Evolutionary conservation across 2,797 vertebrate genomes (phyloP).

Genomic region (Nothura maculosa): DNA sequence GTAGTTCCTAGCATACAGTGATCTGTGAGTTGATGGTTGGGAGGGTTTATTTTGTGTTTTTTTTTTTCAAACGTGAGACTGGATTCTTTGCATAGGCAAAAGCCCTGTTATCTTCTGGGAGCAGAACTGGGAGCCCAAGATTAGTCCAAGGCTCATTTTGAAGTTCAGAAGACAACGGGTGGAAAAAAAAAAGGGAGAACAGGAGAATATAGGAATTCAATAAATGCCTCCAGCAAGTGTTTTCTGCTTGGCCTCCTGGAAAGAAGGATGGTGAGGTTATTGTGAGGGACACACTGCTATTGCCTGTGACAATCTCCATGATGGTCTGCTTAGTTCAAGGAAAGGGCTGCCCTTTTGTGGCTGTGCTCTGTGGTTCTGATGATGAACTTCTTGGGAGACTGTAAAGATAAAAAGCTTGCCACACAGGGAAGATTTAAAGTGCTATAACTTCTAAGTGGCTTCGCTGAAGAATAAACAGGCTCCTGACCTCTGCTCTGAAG

Average conservation of each 20-base stretch:
- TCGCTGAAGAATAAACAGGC: not conserved
- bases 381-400: not conserved
- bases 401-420: not conserved
- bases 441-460: not conserved
- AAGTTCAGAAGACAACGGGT: not conserved
- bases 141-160: not conserved
- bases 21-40: not conserved
- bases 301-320: not conserved
- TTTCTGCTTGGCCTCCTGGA: not conserved
- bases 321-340: not conserved
- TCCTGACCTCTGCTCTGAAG: not conserved
- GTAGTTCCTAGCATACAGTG: not conserved
- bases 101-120: not conserved
- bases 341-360: not conserved
- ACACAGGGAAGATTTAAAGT: not conserved
- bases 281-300: not conserved
- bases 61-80: no score
- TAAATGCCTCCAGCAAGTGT: not conserved
- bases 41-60: not conserved
- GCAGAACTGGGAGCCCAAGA: not conserved
- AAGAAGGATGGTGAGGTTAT: not conserved
- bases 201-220: not conserved
- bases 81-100: not conserved
- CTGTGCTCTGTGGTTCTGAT: slow-evolving; percentile 7
- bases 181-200: not conserved